Evolutionary conservation across 2,797 vertebrate species (phyloP).

Genomic region (Anas flavirostris): DNA sequence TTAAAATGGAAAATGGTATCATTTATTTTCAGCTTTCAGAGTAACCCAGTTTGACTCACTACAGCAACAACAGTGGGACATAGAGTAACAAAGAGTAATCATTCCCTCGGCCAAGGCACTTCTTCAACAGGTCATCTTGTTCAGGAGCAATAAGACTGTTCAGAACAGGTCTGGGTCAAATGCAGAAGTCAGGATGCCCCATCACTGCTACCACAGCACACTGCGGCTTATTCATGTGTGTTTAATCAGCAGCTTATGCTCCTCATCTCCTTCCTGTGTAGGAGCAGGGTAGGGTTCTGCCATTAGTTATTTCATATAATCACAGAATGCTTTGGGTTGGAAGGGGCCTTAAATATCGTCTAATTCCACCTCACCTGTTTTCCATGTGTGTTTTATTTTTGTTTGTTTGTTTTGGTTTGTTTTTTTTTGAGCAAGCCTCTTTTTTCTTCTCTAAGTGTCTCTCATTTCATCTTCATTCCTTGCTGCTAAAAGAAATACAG

Average conservation of each 20-base stretch:
- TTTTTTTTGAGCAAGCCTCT: background rate
- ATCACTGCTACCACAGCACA: accelerated
- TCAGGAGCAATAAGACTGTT: background rate
- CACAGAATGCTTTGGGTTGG: too few species aligned
- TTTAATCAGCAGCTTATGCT: background rate
- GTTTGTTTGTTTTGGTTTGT: too few species aligned
- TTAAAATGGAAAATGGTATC: background rate
- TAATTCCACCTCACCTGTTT: too few species aligned
- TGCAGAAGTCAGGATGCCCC: accelerated
- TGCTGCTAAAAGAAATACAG: background rate
- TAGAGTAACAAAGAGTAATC: background rate
- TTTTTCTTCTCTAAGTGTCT: background rate
- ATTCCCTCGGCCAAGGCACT: background rate
- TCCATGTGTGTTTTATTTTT: too few species aligned
- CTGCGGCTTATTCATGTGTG: background rate
- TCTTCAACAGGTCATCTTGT: background rate
- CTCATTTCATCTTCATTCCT: background rate
- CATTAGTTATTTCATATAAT: background rate
- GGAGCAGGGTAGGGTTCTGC: background rate
- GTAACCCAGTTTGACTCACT: background rate
- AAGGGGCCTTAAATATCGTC: too few species aligned
- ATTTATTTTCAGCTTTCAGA: conserved; percentile 3
- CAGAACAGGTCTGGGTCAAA: background rate
- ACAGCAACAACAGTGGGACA: background rate
- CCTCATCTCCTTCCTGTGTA: background rate